phyloP scores from a whole-genome alignment of 1,140 invertebrate genomes.

The Chymomyza costata region DNA sequence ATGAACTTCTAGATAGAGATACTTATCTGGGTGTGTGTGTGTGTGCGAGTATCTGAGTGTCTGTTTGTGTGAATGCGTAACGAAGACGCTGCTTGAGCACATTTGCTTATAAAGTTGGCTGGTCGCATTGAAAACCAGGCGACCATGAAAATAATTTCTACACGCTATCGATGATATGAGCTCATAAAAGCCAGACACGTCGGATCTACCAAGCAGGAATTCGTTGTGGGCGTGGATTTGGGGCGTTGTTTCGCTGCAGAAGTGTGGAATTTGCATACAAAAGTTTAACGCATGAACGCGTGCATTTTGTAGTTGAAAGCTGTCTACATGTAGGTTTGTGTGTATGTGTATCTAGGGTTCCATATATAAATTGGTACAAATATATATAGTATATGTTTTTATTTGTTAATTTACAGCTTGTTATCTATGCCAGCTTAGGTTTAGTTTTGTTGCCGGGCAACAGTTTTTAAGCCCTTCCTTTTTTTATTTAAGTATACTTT shows the following conservation, averaged over 20 bases:
- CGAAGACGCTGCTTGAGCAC: not conserved
- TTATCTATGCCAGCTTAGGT: too few species aligned
- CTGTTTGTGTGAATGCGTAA: constrained; percentile 9
- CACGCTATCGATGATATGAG: constrained; percentile 29
- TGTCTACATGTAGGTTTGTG: not conserved
- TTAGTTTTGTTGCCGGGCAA: too few species aligned
- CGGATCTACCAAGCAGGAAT: too few species aligned
- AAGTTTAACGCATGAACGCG: constrained; percentile 54
- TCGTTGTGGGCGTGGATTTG: constrained; percentile 16
- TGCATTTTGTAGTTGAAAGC: constrained; percentile 6
- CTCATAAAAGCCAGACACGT: constrained; percentile 64
- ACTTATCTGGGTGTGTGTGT: too few species aligned
- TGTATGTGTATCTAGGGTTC: constrained; percentile 21
- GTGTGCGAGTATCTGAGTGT: too few species aligned
- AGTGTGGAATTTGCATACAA: constrained; percentile 52
- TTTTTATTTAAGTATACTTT: too few species aligned
- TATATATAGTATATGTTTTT: too few species aligned
- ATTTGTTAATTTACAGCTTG: too few species aligned
- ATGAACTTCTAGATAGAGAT: too few species aligned
- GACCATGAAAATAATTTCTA: constrained; percentile 65
- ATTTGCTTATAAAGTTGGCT: constrained; percentile 52
- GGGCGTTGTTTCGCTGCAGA: constrained; percentile 1
- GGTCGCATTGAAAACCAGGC: constrained; percentile 43
- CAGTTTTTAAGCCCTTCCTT: too few species aligned
- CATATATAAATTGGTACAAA: too few species aligned